Base-by-base conservation (phyloP, 2,888 invertebrate genomes). In the Aethes cnicana region DNA sequence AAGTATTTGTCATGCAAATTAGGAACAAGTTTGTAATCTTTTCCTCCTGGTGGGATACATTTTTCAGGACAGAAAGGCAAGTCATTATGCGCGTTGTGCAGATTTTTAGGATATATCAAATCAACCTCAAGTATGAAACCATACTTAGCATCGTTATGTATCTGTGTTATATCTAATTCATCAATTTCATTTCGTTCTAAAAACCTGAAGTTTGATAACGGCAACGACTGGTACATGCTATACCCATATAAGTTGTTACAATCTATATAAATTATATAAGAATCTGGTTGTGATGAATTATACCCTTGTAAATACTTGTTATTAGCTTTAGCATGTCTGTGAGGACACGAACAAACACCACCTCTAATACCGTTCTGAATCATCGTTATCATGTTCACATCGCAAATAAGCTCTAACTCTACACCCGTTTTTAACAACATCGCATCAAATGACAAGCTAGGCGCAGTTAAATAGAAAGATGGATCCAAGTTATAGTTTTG, bases 81-180 rank as follows among this genome's bases (percentile, higher is more conserved):
- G 37, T 61, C 57, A 26, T 35, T 52, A 18, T 57, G 57, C 0
- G 12, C 2, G 32, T 56, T 14, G 47, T 61, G 58, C 23, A 60
- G 32, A 23, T 47, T 7, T 12, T 58, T 28, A 5, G 52, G 55
- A 47, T 61, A 63, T 4, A 12, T 9, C 7, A 62, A 12, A 46
- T 64, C 63, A n/a, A 61, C 58, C 57, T 69, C 66, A 3, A 64
- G 43, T 23, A 67, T 61, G 28, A 58, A 68, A 3, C 66, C 67
- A 6, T 14, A 25, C 2, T 44, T 11, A 4, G 54, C 47, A 36
- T 63, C 46, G 37, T 62, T 54, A 11, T 50, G 17, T 5, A 57
- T 9, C 17, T 28, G 30, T 3, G 39, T 1, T 17, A 58, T 26
- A 18, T 57, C 20, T 11, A 57, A 41, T 7, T 14, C 8, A n/a